Evolutionary conservation across 2,797 vertebrate genomes (phyloP), one percentile per base, ranked within the genome.

Genomic region (Steatocranus sp.): DNA sequence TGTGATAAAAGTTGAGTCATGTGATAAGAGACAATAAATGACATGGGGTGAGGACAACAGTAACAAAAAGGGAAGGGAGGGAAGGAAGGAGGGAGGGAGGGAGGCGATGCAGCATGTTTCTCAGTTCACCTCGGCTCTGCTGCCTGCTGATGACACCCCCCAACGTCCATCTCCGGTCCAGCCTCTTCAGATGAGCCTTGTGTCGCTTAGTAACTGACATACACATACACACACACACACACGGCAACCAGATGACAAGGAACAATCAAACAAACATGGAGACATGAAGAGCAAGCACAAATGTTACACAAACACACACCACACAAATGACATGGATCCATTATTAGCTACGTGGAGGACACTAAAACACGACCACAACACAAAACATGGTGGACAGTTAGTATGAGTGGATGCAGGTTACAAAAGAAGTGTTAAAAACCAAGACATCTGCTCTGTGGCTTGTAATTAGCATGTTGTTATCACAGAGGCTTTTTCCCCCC

Each of bases 121-220:
- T 94, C 81, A 88, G 89, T 96, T 99, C 99, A 99, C 99, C 99
- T 99, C 98, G 97, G 96, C 98, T 99, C 95, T 99, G 98, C 95
- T 99, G 99, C 94, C 98, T 97, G 98, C 98, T 99, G 97, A 99
- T 98, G 96, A 99, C 98, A 94, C 98, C 99, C 93, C 99, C 99
- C 96, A 99, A 96, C 74, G 99, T 99, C 99, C 99, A 99, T 96
- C 99, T 98, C 95, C 99, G 98, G 97, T 99, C 98, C 97, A 99
- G 97, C 93, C 98, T 98, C 96, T 98, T 98, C 97, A 99, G 98
- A 93, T 99, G 98, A 96, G 98, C 97, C 96, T 99, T 99, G 95
- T 98, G 98, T 94, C 98, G 96, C 96, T 99, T 99, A 98, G 98
- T 98, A 93, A 99, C 98, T 99, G 97, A 96, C 94, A 95, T 91